These are phyloP conservation scores for Moxostoma hubbsi DNA, from an alignment of 2,797 vertebrate species.

Conservation along the genomic window DNA sequence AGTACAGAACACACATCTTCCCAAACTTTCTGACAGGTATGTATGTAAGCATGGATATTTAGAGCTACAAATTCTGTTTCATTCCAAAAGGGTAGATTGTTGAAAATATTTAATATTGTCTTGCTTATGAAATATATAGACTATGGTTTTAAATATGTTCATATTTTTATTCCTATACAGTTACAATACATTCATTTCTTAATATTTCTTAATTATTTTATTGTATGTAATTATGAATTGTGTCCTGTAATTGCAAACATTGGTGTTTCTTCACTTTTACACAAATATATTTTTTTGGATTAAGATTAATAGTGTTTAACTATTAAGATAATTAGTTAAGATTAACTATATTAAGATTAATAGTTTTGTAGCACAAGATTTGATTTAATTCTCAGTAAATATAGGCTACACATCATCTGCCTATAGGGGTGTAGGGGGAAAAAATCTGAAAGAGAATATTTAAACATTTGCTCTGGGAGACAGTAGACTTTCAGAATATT, in stretches of 20 bases:
- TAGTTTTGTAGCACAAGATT: constrained; percentile 7
- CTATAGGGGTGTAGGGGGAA: background rate
- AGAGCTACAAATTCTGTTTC: background rate
- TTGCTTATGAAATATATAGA: no score
- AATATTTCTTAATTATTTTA: background rate
- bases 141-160: background rate
- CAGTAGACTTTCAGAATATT: background rate
- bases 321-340: no score
- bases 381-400: constrained; percentile 16
- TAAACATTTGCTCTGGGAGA: background rate
- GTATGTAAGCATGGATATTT: constrained; percentile 7
- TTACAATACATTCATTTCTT: no score
- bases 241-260: background rate
- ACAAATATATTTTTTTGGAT: constrained; percentile 20
- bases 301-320: background rate
- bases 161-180: background rate
- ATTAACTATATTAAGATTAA: background rate
- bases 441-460: background rate
- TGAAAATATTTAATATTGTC: no score
- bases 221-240: background rate
- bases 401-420: constrained; percentile 4
- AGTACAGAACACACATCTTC: constrained; percentile 22
- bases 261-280: no score
- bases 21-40: constrained; percentile 39
- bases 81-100: background rate